A percentile compares a stretch with the other conserved stretches of the same genome.
These are phyloP conservation scores for Pseudobourletiella spinata DNA, from an alignment of 1,140 invertebrate species.

Conservation along the genomic window DNA sequence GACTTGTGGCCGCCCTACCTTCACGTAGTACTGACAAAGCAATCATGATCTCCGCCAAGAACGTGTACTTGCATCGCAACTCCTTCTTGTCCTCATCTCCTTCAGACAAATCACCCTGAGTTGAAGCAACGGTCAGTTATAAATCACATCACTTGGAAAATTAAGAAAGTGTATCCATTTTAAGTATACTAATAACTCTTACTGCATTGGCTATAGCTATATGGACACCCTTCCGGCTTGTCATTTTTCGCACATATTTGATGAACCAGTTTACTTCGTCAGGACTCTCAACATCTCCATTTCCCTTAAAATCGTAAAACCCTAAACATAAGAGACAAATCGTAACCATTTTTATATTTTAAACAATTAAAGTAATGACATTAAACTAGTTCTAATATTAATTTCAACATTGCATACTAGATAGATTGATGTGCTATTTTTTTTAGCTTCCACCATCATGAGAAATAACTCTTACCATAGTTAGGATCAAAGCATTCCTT, in stretches of 20 bases:
- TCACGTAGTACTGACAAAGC: conserved; percentile 22
- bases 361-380: neutral
- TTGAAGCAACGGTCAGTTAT: no score
- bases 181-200: no score
- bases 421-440: neutral
- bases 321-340: conserved; percentile 5
- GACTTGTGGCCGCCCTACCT: conserved; percentile 10
- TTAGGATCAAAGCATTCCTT: conserved; percentile 83
- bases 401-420: neutral
- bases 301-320: conserved; percentile 44
- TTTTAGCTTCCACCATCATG: neutral
- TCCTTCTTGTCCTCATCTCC: conserved; percentile 31
- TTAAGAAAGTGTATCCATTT: no score
- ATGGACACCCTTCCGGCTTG: conserved; percentile 73
- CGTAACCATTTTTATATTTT: neutral
- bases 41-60: conserved; percentile 26
- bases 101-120: conserved; percentile 12
- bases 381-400: neutral
- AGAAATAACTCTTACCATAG: conserved; percentile 58
- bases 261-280: conserved; percentile 70
- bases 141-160: no score
- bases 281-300: conserved; percentile 83
- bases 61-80: conserved; percentile 18
- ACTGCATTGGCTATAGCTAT: conserved; percentile 97
- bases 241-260: conserved; percentile 64